phyloP scores from a whole-genome alignment of 2,888 invertebrate genomes.

The Seira ritae region DNA sequence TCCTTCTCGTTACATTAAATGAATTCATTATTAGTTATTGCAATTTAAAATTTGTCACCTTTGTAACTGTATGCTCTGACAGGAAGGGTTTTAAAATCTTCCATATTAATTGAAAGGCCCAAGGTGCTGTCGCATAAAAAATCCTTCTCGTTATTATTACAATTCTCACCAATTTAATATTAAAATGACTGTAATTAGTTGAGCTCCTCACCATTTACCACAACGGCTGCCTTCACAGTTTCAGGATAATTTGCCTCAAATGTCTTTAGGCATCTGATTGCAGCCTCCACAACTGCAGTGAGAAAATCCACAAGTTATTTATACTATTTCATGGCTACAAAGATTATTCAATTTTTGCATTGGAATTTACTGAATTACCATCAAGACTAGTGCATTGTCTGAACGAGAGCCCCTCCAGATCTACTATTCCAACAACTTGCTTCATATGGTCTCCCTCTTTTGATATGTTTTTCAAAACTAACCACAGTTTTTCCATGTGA shows the following conservation, averaged over 20 bases:
- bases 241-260: conserved; percentile 62
- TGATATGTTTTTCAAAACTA: conserved; percentile 18
- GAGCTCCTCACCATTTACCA: conserved; percentile 61
- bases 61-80: conserved; percentile 26
- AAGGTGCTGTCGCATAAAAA: no score
- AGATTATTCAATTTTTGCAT: background rate
- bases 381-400: conserved; percentile 56
- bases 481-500: conserved; percentile 39
- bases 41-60: background rate
- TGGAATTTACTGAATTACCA: no score
- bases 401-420: conserved; percentile 48
- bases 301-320: no score
- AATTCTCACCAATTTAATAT: no score
- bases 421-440: conserved; percentile 48
- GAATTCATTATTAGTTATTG: no score
- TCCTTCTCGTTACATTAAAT: no score
- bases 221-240: conserved; percentile 35
- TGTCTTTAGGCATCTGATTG: conserved; percentile 21
- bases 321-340: background rate
- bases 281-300: conserved; percentile 42
- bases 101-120: conserved; percentile 51
- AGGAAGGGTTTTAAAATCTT: conserved; percentile 39
- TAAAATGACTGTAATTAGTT: no score
- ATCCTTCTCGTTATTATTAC: no score
- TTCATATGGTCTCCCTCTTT: conserved; percentile 35